Conservation (phyloP, 2,888 invertebrate genomes). For the Cerastis rubricosa region DNA sequence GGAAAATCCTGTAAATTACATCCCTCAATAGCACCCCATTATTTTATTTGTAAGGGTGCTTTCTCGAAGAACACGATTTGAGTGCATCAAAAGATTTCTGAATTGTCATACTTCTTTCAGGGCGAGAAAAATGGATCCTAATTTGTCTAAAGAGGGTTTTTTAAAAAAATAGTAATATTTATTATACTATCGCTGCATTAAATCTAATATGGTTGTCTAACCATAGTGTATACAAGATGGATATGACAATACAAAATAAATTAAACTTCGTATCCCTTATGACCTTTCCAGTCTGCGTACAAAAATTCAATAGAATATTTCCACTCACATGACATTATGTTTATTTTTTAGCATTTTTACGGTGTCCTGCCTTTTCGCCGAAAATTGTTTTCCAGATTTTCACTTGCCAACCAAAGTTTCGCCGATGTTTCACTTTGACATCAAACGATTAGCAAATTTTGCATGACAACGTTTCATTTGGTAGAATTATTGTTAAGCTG, state of each 20-base stretch:
- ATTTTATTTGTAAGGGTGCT: constrained; percentile 80
- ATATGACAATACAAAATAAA: not conserved
- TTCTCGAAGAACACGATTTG: constrained; percentile 52
- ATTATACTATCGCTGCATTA: not conserved
- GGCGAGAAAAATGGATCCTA: constrained; percentile 29
- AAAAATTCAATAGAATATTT: not conserved
- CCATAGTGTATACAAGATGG: not conserved
- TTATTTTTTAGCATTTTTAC: too few relatives aligned
- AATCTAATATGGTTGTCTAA: not conserved
- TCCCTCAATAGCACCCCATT: constrained; percentile 83
- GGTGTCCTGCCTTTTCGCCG: too few relatives aligned
- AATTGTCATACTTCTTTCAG: constrained; percentile 56
- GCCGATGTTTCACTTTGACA: too few relatives aligned
- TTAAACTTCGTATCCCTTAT: not conserved
- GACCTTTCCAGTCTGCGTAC: not conserved
- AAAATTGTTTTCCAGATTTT: too few relatives aligned
- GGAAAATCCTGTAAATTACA: constrained; percentile 86
- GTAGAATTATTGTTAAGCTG: too few relatives aligned
- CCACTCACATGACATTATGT: not conserved
- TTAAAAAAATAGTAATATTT: too few relatives aligned
- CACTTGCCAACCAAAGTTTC: too few relatives aligned
- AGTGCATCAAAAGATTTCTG: constrained; percentile 63
- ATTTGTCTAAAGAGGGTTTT: constrained; percentile 46
- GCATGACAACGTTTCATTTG: too few relatives aligned
- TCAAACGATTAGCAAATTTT: too few relatives aligned